phyloP scores from a whole-genome alignment of 2,888 invertebrate species.

The Himalopsyche anomala region DNA sequence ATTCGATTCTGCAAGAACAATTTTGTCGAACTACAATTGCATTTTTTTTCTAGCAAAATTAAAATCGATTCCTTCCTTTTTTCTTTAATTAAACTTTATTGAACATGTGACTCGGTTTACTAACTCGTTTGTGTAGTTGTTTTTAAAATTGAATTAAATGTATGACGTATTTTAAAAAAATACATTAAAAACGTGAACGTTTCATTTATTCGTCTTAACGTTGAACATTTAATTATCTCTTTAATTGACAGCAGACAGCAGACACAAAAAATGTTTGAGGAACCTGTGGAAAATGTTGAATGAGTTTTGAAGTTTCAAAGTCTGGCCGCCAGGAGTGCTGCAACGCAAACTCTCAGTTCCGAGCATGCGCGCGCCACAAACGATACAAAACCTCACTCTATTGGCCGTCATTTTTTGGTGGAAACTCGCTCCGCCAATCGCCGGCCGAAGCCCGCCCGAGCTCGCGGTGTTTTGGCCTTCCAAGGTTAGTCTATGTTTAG shows the following conservation, averaged over 20 bases:
- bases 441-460: slow-evolving; percentile 62
- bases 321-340: slow-evolving; percentile 52
- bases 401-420: slow-evolving; percentile 54
- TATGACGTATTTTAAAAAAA: too few species aligned
- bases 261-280: slow-evolving; percentile 9
- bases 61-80: too few species aligned
- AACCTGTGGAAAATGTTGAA: slow-evolving; percentile 53
- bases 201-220: too few species aligned
- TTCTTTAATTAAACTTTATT: too few species aligned
- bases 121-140: too few species aligned
- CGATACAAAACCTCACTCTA: slow-evolving; percentile 50
- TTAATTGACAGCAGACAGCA: neutral
- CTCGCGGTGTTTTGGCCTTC: slow-evolving; percentile 64
- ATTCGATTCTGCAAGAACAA: too few species aligned
- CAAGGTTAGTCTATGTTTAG: slow-evolving; percentile 65
- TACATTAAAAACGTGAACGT: too few species aligned
- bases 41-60: too few species aligned
- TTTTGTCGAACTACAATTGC: too few species aligned
- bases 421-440: slow-evolving; percentile 59
- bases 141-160: too few species aligned
- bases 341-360: slow-evolving; percentile 25
- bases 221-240: neutral
- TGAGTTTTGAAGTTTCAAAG: slow-evolving; percentile 51
- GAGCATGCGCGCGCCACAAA: slow-evolving; percentile 55
- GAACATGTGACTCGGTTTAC: too few species aligned